A percentile compares a stretch with the other conserved stretches of the same genome.
These are phyloP conservation scores for Tetheella fluctuosa DNA, from an alignment of 2,888 invertebrate genomes.

Conservation along the genomic window DNA sequence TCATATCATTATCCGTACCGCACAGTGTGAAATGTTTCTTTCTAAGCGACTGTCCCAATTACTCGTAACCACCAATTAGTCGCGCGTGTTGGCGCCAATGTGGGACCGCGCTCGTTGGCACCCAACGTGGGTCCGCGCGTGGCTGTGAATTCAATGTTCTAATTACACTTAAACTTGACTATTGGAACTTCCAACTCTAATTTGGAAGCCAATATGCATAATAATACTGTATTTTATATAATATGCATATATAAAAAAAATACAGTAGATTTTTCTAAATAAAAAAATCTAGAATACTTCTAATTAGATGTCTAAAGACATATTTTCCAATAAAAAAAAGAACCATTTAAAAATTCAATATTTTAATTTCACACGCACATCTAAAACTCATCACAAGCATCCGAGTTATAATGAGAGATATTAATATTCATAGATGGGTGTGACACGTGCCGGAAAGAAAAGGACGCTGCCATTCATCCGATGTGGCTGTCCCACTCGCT, in stretches of 20 bases:
- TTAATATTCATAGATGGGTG: slow-evolving; percentile 62
- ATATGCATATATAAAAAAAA: too few species aligned
- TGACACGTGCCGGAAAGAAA: slow-evolving; percentile 57
- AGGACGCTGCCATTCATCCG: slow-evolving; percentile 30
- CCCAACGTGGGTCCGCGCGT: slow-evolving; percentile 51
- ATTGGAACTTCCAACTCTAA: neutral
- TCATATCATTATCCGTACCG: slow-evolving; percentile 39
- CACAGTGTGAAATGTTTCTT: slow-evolving; percentile 29
- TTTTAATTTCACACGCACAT: neutral
- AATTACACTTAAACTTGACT: slow-evolving; percentile 38
- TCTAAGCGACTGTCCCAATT: slow-evolving; percentile 48
- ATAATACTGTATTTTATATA: too few species aligned
- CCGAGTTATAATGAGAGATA: slow-evolving; percentile 53
- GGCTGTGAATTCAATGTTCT: slow-evolving; percentile 54
- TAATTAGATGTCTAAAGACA: too few species aligned
- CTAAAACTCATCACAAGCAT: slow-evolving; percentile 24
- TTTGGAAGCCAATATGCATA: too few species aligned
- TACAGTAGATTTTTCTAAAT: too few species aligned
- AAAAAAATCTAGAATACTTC: too few species aligned
- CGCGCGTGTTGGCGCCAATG: slow-evolving; percentile 36
- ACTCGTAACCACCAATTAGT: slow-evolving; percentile 56
- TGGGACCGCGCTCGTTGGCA: slow-evolving; percentile 38
- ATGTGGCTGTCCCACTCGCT: slow-evolving; percentile 29
- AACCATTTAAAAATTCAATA: neutral
- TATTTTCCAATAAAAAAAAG: too few species aligned